Base-by-base conservation (phyloP, 2,888 invertebrate genomes). In the Entomobrya multifasciata region DNA sequence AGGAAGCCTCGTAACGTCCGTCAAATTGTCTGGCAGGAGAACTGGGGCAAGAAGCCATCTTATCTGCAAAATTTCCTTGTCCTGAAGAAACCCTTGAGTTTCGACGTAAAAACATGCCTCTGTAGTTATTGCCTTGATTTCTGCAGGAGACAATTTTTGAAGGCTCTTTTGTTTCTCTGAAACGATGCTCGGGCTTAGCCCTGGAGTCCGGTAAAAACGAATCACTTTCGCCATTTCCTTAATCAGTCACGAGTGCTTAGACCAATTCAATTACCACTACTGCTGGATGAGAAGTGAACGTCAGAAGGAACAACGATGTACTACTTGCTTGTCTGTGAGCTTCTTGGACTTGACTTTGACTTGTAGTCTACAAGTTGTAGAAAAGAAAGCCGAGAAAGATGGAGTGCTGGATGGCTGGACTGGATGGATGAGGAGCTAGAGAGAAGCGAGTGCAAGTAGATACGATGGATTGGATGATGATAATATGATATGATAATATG, bases 101-200 rank as follows among this genome's bases (percentile, higher is more conserved):
- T 96, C 96, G 86, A 97, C 94, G 92, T 97, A 96, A 93, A 95
- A 97, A 93, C 97, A 97, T 89, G 95, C 93, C 93, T 97, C 97
- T 6, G 95, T 95, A 83, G 95, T 94, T 20, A 96, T 90, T 47
- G 93, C 92, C 55, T 91, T 92, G n/a, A 96, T 93, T 72, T 74
- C 49, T 15, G 88, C 47, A 0, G 91, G 86, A 13, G 90, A 90
- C 8, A 91, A 27, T 41, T 90, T 89, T 41, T 90, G 86, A 44
- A 92, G 81, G 22, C 88, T 70, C 44, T 91, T 91, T 36, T 91
- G 88, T 76, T 92, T 92, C 17, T 90, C 91, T 0, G 89, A 79
- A 8, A 88, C 88, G 22, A 88, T 90, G 47, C 92, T 92, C n/a
- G 90, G 67, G 79, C 91, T 91, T 10, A 92, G 89, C 17, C 92